Percentiles rank a stretch among this genome's conserved stretches.
These are phyloP conservation scores for Eupithecia abbreviata DNA, from an alignment of 2,888 invertebrate genomes.

Conservation along the genomic window DNA sequence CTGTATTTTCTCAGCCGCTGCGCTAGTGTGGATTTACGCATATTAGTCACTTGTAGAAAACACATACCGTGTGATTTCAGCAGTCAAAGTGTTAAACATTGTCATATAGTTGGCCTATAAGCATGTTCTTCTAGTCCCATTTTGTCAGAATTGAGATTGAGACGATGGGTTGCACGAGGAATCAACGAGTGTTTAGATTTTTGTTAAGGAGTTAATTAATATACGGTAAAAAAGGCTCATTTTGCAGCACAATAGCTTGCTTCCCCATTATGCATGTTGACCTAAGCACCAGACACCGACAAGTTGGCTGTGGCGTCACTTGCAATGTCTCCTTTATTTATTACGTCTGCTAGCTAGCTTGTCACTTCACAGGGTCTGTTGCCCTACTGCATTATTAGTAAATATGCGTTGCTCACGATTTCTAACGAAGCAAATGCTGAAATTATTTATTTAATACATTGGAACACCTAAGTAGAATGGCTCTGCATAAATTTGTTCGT, in stretches of 20 bases:
- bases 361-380: slow-evolving; percentile 24
- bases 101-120: no score
- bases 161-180: no score
- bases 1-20: no score
- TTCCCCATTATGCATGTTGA: slow-evolving; percentile 11
- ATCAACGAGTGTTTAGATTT: background rate
- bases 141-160: no score
- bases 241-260: background rate
- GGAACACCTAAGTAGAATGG: background rate
- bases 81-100: no score
- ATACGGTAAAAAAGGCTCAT: background rate
- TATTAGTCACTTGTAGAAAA: no score
- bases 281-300: slow-evolving; percentile 15
- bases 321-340: slow-evolving; percentile 23
- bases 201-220: background rate
- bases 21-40: no score
- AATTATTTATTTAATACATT: background rate
- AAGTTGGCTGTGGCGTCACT: slow-evolving; percentile 6
- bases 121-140: no score
- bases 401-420: background rate
- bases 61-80: no score
- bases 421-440: background rate
- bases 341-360: slow-evolving; percentile 20
- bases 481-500: background rate
- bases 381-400: slow-evolving; percentile 13